A percentile compares a stretch with the other conserved stretches of the same genome.
Evolutionary conservation across 2,888 invertebrate genomes (phyloP).

Genomic region (Orchesellides sinensis): DNA sequence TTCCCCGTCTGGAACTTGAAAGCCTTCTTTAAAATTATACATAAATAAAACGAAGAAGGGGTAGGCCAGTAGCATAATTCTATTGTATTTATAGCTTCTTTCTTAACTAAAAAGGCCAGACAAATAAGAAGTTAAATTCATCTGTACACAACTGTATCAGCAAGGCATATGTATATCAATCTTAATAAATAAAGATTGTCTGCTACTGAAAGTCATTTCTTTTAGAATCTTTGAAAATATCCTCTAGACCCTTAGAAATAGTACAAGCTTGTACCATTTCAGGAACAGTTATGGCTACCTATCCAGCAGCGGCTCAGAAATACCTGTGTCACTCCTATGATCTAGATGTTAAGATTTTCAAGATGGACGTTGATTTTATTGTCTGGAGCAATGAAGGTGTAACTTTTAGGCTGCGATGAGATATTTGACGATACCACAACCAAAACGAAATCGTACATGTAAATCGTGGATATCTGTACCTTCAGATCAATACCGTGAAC

Average conservation of each 20-base stretch:
- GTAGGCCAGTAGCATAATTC: background rate
- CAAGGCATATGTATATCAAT: too few relatives aligned
- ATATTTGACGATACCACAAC: background rate
- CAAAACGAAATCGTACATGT: too few relatives aligned
- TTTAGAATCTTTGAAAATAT: too few relatives aligned
- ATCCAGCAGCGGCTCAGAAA: conserved; percentile 17
- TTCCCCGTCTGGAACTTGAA: background rate
- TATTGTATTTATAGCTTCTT: background rate
- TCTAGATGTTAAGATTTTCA: background rate
- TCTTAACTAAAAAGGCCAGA: background rate
- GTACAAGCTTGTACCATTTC: too few relatives aligned
- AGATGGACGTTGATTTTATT: conserved; percentile 2
- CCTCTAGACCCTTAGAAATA: too few relatives aligned
- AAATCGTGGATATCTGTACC: too few relatives aligned
- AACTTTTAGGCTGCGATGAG: background rate
- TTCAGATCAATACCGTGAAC: too few relatives aligned
- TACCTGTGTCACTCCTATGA: background rate
- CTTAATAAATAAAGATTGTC: too few relatives aligned
- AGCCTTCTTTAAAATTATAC: background rate
- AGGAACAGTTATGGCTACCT: conserved; percentile 16
- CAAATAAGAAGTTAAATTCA: too few relatives aligned
- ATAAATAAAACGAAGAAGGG: background rate
- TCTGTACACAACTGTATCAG: too few relatives aligned
- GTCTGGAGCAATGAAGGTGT: background rate
- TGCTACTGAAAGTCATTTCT: too few relatives aligned